Base-by-base conservation (phyloP, 1,140 invertebrate species). In the Cepaea nemoralis region DNA sequence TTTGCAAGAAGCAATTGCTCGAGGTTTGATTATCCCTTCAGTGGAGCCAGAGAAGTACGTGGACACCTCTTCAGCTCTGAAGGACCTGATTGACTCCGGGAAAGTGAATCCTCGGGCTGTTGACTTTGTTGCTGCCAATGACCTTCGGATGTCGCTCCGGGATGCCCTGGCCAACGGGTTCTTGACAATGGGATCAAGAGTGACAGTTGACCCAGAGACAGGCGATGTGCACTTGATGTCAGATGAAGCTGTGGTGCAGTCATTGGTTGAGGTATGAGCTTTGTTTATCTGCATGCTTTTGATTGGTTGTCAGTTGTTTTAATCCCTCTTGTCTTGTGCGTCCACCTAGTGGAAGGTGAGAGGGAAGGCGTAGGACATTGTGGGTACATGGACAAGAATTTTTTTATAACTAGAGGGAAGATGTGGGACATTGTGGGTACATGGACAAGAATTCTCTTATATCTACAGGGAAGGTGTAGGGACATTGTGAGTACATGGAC, bases 1-100 rank as follows among this genome's bases (percentile, higher is more conserved):
- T 80, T 91, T 97, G n/a, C 92, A 94, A 81, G 95, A 96, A 88
- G 95, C 95, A 6, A 94, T 97, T n/a, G 93, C 94, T 85, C 93
- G 95, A 87, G 94, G 94, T 76, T 94, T 97, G 63, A 93, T 97
- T 35, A 84, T 84, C 22, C 83, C 88, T n/a, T 75, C 74, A 14
- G 84, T 90, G 33, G 69, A 82, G 35, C 85, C 86, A 10, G 88
- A 87, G 24, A 81, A 83, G 35, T 89, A 85, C 81, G 84, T 88
- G 40, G 88, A 90, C 80, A 83, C 84, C 16, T 85, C 85, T 19
- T 81, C 83, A 37, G 84, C 87, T 33, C 82, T 90, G 31, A 86
- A 88, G 66, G 88, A 90, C 35, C 71, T 90, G 37, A 88, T 90
- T 66, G 88, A 89, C 59, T 70, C 77, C 16, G 86, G 86, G 19